These are phyloP conservation scores for Mormyrus proboscirostris DNA, from an alignment of 2,797 vertebrate species.

Conservation along the genomic window DNA sequence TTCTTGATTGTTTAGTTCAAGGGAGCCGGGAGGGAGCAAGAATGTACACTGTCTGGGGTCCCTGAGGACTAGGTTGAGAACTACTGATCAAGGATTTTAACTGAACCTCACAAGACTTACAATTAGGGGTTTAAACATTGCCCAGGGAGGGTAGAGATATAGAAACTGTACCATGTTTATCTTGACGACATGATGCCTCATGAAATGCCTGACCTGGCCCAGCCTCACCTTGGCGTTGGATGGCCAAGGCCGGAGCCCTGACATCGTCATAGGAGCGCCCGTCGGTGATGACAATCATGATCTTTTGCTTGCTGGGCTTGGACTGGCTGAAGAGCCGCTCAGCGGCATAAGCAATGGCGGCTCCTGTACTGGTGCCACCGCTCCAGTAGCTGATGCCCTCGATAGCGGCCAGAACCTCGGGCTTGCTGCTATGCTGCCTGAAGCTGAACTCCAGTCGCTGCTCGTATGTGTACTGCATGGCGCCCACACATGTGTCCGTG, in stretches of 20 bases:
- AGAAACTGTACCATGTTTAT: neutral
- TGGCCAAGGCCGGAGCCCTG: slow-evolving; percentile 70
- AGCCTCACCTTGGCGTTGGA: slow-evolving; percentile 78
- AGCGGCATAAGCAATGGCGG: slow-evolving; percentile 82
- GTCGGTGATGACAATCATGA: slow-evolving; percentile 95
- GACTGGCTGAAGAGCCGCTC: slow-evolving; percentile 93
- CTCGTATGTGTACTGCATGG: slow-evolving; percentile 94
- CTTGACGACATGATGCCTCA: neutral
- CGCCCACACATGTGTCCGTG: slow-evolving; percentile 84
- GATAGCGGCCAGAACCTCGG: slow-evolving; percentile 80
- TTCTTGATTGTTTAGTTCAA: neutral
- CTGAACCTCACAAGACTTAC: neutral
- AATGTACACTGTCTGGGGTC: neutral
- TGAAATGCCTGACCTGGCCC: neutral
- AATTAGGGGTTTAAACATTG: neutral
- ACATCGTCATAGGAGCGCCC: slow-evolving; percentile 92
- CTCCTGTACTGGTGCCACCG: slow-evolving; percentile 91
- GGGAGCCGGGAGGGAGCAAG: neutral
- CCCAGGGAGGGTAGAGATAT: neutral
- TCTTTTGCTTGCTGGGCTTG: slow-evolving; percentile 92
- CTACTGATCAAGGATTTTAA: neutral
- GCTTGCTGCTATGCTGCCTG: slow-evolving; percentile 75
- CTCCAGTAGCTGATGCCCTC: slow-evolving; percentile 93
- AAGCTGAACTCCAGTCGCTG: slow-evolving; percentile 92
- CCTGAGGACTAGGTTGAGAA: neutral